Evolutionary conservation across 2,797 vertebrate species (phyloP), one percentile per base, ranked within the genome.

Genomic region (Rachycentron canadum): DNA sequence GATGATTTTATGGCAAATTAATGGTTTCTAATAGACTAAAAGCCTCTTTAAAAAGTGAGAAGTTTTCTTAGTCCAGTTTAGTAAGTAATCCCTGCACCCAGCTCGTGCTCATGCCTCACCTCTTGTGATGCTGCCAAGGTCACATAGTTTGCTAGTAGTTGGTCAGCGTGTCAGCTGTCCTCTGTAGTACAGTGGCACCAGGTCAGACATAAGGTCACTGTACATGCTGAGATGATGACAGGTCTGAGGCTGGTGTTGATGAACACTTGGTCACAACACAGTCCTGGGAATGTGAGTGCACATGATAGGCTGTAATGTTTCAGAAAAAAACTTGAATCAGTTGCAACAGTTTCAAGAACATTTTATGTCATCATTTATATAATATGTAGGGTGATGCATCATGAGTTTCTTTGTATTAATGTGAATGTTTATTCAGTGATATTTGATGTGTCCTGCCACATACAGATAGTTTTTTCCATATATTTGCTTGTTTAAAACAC

Each of bases 161-260:
- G 66, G 78, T 78, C 83, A 69, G 75, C 50, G 1, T 66, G 78
- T 75, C 71, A 28, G 78, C 63, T 69, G 59, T 83, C 73, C 55
- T 55, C 68, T 66, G 69, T 40, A 56, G 78, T 85, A 80, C 84
- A 79, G 88, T 71, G 86, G 66, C 56, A 34, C 41, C 10, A 71
- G 88, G 84, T 90, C 81, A 86, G 85, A 82, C 80, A 0, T 30
- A 1, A 83, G 82, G 73, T 55, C 83, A 58, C 80, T 85, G 77
- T 82, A 76, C 89, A 77, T 74, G 91, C 91, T 93, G 92, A 77
- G 93, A 92, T 67, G 76, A 90, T 88, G 89, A 90, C 80, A 73
- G 78, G 76, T 60, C 70, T 52, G 55, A 64, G 58, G 77, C 71
- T 64, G 70, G 28, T 79, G 78, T 78, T 74, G 76, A 59, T 68